Conservation (phyloP, 2,888 invertebrate species). For the Dastarcus helophoroides region DNA sequence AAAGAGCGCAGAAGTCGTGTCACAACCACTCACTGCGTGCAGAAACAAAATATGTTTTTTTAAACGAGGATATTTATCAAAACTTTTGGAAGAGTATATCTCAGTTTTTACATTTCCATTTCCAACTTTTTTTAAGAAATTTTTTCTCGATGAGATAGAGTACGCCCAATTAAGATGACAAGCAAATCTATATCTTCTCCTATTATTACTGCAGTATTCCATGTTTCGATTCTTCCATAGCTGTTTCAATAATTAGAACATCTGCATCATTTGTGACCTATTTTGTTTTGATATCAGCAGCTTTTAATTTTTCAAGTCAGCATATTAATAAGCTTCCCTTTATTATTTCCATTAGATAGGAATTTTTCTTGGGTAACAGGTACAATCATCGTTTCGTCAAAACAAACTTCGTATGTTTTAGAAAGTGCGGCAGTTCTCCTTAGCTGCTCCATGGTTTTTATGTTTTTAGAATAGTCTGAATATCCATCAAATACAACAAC, state of each 20-base stretch:
- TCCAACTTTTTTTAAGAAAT: constrained; percentile 28
- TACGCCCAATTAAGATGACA: constrained; percentile 29
- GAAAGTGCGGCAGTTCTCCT: constrained; percentile 29
- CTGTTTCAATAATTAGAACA: constrained; percentile 30
- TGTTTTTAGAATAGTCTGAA: constrained; percentile 24
- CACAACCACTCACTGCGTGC: too few species aligned
- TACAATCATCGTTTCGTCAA: constrained; percentile 26
- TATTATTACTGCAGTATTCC: constrained; percentile 23
- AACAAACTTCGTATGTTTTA: constrained; percentile 28
- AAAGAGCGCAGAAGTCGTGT: too few species aligned
- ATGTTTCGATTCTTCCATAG: constrained; percentile 23
- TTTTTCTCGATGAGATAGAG: constrained; percentile 20
- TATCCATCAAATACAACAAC: constrained; percentile 28
- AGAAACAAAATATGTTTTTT: too few species aligned
- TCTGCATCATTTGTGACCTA: constrained; percentile 30
- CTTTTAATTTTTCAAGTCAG: constrained; percentile 26
- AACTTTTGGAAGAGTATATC: constrained; percentile 28
- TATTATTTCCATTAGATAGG: constrained; percentile 18
- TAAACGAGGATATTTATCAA: too few species aligned
- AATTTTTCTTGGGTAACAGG: constrained; percentile 21
- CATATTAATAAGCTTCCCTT: constrained; percentile 22
- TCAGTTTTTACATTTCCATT: constrained; percentile 28
- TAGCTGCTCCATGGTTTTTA: constrained; percentile 28
- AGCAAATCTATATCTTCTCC: constrained; percentile 31
- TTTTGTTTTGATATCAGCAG: constrained; percentile 28